phyloP scores from a whole-genome alignment of 2,888 invertebrate species.

The Mythimna albipuncta region DNA sequence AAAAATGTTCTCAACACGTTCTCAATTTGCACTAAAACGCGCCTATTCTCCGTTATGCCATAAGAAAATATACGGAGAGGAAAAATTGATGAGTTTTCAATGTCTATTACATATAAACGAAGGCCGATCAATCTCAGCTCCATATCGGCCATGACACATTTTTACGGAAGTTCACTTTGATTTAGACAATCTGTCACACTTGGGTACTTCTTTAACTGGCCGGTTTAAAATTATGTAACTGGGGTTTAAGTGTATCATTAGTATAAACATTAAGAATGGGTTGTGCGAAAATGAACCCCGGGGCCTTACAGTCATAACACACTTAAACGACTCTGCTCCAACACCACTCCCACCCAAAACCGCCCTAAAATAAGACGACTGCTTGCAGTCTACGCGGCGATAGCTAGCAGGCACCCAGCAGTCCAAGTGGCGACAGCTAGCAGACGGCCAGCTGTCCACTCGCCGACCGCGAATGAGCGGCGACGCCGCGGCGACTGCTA shows the following conservation, averaged over 20 bases:
- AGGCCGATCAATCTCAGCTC: slow-evolving; percentile 63
- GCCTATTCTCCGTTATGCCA: slow-evolving; percentile 63
- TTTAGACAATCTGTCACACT: slow-evolving; percentile 31
- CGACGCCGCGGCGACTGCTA: too few species aligned
- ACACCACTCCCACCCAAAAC: too few species aligned
- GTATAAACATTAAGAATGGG: not conserved
- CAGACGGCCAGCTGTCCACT: too few species aligned
- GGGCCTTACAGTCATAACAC: too few species aligned
- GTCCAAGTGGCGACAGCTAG: too few species aligned
- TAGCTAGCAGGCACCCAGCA: too few species aligned
- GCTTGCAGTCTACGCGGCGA: too few species aligned
- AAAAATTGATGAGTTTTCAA: slow-evolving; percentile 73
- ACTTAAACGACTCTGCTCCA: too few species aligned
- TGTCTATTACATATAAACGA: slow-evolving; percentile 66
- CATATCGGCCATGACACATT: slow-evolving; percentile 42
- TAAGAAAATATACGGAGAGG: slow-evolving; percentile 70
- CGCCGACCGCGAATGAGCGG: too few species aligned
- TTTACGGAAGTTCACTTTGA: slow-evolving; percentile 33
- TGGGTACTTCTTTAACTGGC: slow-evolving; percentile 9
- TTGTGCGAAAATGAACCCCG: too few species aligned
- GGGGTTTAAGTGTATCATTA: not conserved
- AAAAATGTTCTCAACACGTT: slow-evolving; percentile 60
- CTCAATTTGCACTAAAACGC: slow-evolving; percentile 76
- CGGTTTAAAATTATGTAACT: not conserved
- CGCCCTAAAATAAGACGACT: too few species aligned